phyloP scores from a whole-genome alignment of 1,140 invertebrate genomes.

The Drosophila micromelanica region DNA sequence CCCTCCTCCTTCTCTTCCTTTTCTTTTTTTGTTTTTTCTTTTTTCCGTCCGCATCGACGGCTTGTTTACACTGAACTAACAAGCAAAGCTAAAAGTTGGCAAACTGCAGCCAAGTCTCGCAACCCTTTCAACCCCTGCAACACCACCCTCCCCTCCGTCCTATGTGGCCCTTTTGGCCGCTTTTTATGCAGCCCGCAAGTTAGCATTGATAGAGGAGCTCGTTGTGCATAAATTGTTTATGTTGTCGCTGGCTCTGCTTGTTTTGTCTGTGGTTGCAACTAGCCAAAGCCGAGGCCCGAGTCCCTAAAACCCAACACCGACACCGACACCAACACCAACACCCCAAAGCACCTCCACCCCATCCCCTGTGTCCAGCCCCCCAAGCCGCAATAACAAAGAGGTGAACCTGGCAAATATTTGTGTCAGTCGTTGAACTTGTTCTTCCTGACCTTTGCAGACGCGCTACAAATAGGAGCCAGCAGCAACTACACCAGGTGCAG shows the following conservation, averaged over 20 bases:
- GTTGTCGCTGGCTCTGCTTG: slow-evolving; percentile 18
- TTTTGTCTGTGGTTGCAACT: slow-evolving; percentile 33
- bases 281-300: slow-evolving; percentile 14
- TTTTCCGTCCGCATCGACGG: too few species aligned
- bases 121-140: slow-evolving; percentile 11
- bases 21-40: too few species aligned
- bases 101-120: slow-evolving; percentile 52
- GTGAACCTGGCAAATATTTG: slow-evolving; percentile 62
- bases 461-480: not conserved
- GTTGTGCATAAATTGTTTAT: slow-evolving; percentile 79
- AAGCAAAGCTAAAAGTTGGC: slow-evolving; percentile 72
- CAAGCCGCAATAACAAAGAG: slow-evolving; percentile 53
- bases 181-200: not conserved
- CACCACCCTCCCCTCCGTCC: not conserved
- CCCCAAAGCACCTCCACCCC: not conserved
- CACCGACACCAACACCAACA: not conserved
- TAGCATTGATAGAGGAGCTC: slow-evolving; percentile 53
- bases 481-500: slow-evolving; percentile 10
- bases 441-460: slow-evolving; percentile 51
- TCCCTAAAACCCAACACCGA: not conserved
- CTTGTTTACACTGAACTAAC: slow-evolving; percentile 76
- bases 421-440: slow-evolving; percentile 75
- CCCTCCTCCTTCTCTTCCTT: too few species aligned
- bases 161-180: not conserved
- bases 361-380: slow-evolving; percentile 4